These are phyloP conservation scores for Galeopsomyia nigrocyanea DNA, from an alignment of 2,888 invertebrate genomes.

Conservation along the genomic window DNA sequence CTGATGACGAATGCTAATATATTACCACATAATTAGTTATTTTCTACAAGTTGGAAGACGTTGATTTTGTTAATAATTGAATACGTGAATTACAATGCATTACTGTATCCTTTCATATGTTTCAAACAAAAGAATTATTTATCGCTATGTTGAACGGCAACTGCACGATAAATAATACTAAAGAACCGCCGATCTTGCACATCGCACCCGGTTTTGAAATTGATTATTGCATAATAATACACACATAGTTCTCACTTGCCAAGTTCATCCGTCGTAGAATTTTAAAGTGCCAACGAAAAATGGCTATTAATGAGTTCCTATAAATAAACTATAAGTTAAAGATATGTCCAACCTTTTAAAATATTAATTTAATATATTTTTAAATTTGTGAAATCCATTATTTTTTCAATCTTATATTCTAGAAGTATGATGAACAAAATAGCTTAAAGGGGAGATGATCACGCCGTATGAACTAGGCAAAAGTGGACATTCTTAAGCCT, in stretches of 20 bases:
- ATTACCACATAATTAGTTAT: not conserved
- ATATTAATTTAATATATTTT: too few relatives aligned
- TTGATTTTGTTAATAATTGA: slow-evolving; percentile 35
- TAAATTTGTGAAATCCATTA: not conserved
- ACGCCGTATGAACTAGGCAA: slow-evolving; percentile 55
- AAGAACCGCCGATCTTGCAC: slow-evolving; percentile 52
- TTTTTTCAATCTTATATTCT: not conserved
- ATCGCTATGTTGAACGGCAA: slow-evolving; percentile 45
- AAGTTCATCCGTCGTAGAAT: slow-evolving; percentile 50
- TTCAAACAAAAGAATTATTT: slow-evolving; percentile 16
- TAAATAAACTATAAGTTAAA: too few relatives aligned
- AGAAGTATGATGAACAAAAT: not conserved
- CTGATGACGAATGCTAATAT: too few relatives aligned
- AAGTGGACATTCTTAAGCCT: slow-evolving; percentile 58
- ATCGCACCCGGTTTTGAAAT: slow-evolving; percentile 54
- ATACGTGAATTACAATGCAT: slow-evolving; percentile 2
- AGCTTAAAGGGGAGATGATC: not conserved
- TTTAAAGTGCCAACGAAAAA: too few relatives aligned
- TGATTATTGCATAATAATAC: slow-evolving; percentile 68
- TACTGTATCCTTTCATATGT: slow-evolving; percentile 23
- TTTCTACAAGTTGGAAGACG: slow-evolving; percentile 40
- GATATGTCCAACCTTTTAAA: too few relatives aligned
- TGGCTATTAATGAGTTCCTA: too few relatives aligned
- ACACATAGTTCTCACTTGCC: slow-evolving; percentile 62
- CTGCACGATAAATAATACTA: slow-evolving; percentile 49